Percentiles rank a stretch among this genome's conserved stretches.
phyloP scores from a whole-genome alignment of 1,140 invertebrate species.

The Contarinia nasturtii region DNA sequence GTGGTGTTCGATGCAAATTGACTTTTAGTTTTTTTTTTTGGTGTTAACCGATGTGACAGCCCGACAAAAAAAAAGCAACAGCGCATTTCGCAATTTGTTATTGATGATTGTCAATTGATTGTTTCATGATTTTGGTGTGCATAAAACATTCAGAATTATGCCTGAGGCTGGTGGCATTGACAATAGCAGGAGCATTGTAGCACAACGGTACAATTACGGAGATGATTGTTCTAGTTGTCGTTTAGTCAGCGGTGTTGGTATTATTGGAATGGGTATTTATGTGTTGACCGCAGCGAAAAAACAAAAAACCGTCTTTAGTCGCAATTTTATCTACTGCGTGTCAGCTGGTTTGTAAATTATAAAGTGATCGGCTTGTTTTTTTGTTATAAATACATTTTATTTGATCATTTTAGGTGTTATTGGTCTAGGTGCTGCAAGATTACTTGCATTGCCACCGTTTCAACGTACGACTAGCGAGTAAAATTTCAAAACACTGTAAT shows the following conservation, averaged over 20 bases:
- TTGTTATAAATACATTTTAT: not conserved
- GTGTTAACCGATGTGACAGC: too few relatives aligned
- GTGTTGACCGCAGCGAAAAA: conserved; percentile 7
- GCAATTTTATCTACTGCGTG: not conserved
- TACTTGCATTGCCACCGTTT: not conserved
- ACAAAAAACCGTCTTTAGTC: not conserved
- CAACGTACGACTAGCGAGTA: too few relatives aligned
- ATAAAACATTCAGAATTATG: too few relatives aligned
- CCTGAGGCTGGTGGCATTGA: too few relatives aligned
- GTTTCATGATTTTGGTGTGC: too few relatives aligned
- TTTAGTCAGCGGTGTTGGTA: conserved; percentile 7
- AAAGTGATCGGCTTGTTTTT: not conserved
- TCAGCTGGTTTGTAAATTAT: not conserved
- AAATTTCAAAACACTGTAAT: too few relatives aligned
- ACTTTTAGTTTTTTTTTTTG: too few relatives aligned
- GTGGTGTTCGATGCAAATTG: too few relatives aligned
- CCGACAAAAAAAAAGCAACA: too few relatives aligned
- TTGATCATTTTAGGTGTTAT: not conserved
- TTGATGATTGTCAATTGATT: too few relatives aligned
- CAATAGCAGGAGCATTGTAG: not conserved
- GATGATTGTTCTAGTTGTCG: conserved; percentile 8
- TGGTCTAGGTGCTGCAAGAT: not conserved
- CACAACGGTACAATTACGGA: not conserved
- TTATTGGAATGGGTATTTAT: conserved; percentile 7
- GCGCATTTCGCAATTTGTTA: too few relatives aligned